Conservation (phyloP, 2,113 vertebrate species). For the Carollia perspicillata region DNA sequence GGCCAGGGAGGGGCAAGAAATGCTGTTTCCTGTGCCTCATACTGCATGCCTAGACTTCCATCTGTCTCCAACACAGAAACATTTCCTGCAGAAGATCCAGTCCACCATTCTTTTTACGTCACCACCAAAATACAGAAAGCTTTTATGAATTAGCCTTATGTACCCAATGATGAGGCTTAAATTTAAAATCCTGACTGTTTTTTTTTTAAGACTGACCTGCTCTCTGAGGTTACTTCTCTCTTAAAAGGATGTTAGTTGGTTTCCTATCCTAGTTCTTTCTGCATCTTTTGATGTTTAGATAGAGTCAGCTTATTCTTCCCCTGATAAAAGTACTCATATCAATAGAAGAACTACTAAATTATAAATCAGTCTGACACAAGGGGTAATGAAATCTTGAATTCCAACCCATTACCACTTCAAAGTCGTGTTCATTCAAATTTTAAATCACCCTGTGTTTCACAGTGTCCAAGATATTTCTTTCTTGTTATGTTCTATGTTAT, state of each 20-base stretch:
- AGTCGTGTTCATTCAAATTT: not conserved
- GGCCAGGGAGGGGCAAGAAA: fast-evolving
- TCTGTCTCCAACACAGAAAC: not conserved
- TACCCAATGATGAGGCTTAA: not conserved
- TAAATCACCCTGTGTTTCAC: not conserved
- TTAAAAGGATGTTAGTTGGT: not conserved
- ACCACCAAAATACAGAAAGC: not conserved
- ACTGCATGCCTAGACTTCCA: fast-evolving
- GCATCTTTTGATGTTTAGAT: not conserved
- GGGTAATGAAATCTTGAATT: not conserved
- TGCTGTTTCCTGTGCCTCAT: not conserved
- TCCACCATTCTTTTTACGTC: not conserved
- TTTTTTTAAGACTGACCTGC: not conserved
- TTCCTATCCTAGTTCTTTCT: not conserved
- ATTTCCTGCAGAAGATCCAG: not conserved
- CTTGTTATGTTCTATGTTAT: not conserved
- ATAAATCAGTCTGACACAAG: not conserved
- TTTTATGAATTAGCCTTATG: not conserved
- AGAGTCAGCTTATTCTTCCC: not conserved
- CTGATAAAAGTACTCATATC: not conserved
- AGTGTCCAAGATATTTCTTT: not conserved
- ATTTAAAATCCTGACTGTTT: not conserved
- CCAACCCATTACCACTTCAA: not conserved
- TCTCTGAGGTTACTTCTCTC: not conserved
- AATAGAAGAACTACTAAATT: not conserved